Base-by-base conservation (phyloP, 2,888 invertebrate genomes). In the Steinernema scapterisci region DNA sequence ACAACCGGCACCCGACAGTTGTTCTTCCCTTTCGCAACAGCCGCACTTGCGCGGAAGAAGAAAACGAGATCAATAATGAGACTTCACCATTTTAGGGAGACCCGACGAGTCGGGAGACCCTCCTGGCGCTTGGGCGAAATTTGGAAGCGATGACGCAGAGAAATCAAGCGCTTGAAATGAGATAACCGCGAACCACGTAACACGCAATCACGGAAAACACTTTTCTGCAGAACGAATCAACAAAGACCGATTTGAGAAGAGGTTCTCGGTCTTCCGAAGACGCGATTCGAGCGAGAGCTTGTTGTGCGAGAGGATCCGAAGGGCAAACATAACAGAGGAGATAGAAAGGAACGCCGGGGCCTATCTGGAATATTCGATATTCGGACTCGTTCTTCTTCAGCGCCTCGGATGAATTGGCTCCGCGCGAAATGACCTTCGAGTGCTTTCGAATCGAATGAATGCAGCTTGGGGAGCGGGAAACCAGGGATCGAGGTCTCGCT, bases 51-150 rank as follows among this genome's bases (percentile, higher is more conserved):
- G 63, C 63, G 38, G 63, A 63, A 63, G 63, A 48, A 27, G 52
- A 23, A 48, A 48, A 63, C 16, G 63, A 27, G 31, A 63, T 63
- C 63, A 25, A 63, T 63, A 63, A 27, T 27, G 63, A 11, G 27
- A 63, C 63, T 63, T 63, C 63, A 27, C 27, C 63, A 25, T 63
- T 63, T 63, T 63, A 63, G 63, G 63, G 63, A 63, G 31, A 63
- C 63, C 63, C 63, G 63, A 9, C 63, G 31, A 38, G 38, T 3
- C 38, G 38, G 38, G 38, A 25, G 63, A 54, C 63, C 27, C 63
- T 31, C 63, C 63, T 63, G 63, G 38, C 31, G 63, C 23, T n/a
- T 16, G 23, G 5, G 13, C 63, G 13, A 27, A 63, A 31, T 63
- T 27, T 6, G 31, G 16, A 13, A 25, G 23, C 54, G 1, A 54